Base-by-base conservation (phyloP, 2,113 vertebrate species). In the Camarhynchus parvulus region DNA sequence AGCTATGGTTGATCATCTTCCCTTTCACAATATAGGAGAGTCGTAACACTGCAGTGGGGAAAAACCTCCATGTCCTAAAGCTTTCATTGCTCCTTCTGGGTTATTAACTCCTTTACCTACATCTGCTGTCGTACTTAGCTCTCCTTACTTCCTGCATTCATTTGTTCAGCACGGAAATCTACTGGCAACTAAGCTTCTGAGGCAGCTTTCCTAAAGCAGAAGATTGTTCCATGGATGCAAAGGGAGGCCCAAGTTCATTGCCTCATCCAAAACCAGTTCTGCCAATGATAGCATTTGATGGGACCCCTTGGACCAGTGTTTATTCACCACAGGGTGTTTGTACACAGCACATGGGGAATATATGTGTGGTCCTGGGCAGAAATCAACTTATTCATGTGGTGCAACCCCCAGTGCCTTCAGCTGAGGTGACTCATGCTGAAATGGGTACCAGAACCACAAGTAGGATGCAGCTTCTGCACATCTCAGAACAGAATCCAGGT, bases 271-370 rank as follows among this genome's bases (percentile, higher is more conserved):
- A 89, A 50, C 28, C 59, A 27, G 3, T 46, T 77, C 58, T 70
- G 67, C 41, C 63, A 61, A n/a, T 27, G n/a, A 58, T 0, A 69
- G 46, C 8, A 12, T 66, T 87, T 52, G 28, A 42, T 55, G 46
- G 39, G 10, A 81, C 37, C 0, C 2, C 50, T 31, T 50, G 55
- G 67, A 58, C 18, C 0, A 1, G 44, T 1, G 0, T 61, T 82
- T 91, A 78, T n/a, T 59, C 77, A 72, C 27, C 53, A 55, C 19
- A 10, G 11, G 21, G 9, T 7, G 2, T 44, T 80, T 3, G 2
- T 33, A 15, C 25, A 22, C 28, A 80, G 59, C 16, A 46, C 1
- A 0, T 17, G 21, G 25, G 42, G 50, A 90, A 64, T 13, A 37
- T 7, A 17, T 0, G 0, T 15, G 16, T 66, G 37, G 10, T 69